Base-by-base conservation (phyloP, 2,888 invertebrate genomes). In the Villa cingulata region DNA sequence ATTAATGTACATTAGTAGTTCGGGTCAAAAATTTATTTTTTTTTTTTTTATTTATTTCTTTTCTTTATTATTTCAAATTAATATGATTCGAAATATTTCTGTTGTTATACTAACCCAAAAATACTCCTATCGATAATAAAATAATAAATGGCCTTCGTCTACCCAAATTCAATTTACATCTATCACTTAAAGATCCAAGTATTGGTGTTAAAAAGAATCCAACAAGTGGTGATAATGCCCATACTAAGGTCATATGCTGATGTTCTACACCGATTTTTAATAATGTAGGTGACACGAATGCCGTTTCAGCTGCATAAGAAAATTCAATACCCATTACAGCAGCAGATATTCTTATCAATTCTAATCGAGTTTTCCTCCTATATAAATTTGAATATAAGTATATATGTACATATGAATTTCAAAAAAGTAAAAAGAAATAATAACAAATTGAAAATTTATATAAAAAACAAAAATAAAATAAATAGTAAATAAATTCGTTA, bases 261-360 rank as follows among this genome's bases (percentile, higher is more conserved):
- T 94, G 91, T 48, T 87, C 83, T 2, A 95, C 87, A 6, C 95
- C 90, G 54, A 95, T 88, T 71, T 91, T 88, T 4, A 95, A 76
- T 15, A 96, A 72, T 0, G 91, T 92, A 2, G 96, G 95, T 0
- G 91, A 94, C 1, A 95, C 95, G 68, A 95, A 95, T 1, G 95
- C 95, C 0, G 95, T 96, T 71, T 96, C 95, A 0, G 94, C 95
- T 0, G 96, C 92, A 63, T 96, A 96, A 0, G 95, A 92, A 69
- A 96, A 91, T 66, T 96, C 95, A 49, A 96, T 94, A 2, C 96
- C 95, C 86, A 92, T 94, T 1, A 96, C 94, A 1, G 92, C 92
- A 1, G 92, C 86, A 18, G 92, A 94, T 54, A 95, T 80, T 12
- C 89, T 75, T 55, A 92, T 78, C 56, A 95, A 70, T 65, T 94